These are phyloP conservation scores for Melinaea menophilus DNA, from an alignment of 2,888 invertebrate species.

Conservation along the genomic window DNA sequence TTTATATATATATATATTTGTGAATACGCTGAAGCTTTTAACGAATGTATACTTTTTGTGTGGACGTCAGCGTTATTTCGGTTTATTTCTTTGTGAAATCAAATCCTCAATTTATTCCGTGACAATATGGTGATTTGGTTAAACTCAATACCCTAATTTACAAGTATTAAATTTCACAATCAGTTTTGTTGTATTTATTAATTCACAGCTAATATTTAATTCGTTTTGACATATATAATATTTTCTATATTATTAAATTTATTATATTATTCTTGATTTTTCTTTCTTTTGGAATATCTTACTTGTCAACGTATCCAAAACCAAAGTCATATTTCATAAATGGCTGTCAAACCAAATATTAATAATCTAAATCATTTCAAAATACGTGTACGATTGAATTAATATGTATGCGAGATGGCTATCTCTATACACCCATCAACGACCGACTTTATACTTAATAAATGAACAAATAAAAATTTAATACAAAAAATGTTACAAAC, in stretches of 20 bases:
- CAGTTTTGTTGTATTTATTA: background rate
- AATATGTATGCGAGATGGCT: conserved; percentile 19
- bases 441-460: conserved; percentile 13
- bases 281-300: background rate
- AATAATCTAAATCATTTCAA: too few relatives aligned
- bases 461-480: background rate
- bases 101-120: background rate
- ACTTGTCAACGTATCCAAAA: too few relatives aligned
- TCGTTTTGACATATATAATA: conserved; percentile 1
- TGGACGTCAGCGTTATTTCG: background rate
- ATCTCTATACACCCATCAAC: conserved; percentile 25
- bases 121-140: conserved; percentile 3
- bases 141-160: conserved; percentile 4
- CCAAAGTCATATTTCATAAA: too few relatives aligned
- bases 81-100: conserved; percentile 4
- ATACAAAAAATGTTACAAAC: too few relatives aligned
- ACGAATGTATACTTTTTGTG: conserved; percentile 1
- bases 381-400: background rate
- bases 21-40: conserved; percentile 6
- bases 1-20: conserved; percentile 5
- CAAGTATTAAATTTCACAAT: background rate
- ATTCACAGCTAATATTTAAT: background rate
- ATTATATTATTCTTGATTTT: background rate
- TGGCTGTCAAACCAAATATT: too few relatives aligned
- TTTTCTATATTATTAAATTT: background rate